phyloP scores from a whole-genome alignment of 2,888 invertebrate genomes.

The Capitulum mitella region DNA sequence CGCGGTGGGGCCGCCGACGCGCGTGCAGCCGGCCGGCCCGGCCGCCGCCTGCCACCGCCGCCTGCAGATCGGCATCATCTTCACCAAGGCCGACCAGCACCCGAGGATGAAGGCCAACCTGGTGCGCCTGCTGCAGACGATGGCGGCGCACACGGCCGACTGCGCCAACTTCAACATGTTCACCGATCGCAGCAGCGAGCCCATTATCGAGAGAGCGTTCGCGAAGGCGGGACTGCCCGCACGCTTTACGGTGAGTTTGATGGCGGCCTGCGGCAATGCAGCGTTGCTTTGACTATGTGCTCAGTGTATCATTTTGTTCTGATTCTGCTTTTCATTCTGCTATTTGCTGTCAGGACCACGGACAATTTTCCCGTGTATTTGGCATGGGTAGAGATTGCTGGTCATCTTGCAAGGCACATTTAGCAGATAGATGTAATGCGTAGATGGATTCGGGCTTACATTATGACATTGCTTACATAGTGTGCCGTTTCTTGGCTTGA shows the following conservation, averaged over 20 bases:
- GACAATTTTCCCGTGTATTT: too few relatives aligned
- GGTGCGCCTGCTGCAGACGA: neutral
- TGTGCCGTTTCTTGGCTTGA: too few relatives aligned
- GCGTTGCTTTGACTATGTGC: too few relatives aligned
- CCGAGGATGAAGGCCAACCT: neutral
- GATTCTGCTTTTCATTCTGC: too few relatives aligned
- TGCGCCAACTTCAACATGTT: conserved; percentile 20
- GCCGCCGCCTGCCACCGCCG: neutral
- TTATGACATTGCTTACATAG: too few relatives aligned
- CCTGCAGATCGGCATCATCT: neutral
- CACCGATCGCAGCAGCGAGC: neutral
- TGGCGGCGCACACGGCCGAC: neutral
- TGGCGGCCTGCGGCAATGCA: neutral
- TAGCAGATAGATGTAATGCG: too few relatives aligned
- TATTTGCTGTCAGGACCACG: too few relatives aligned
- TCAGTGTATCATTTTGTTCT: too few relatives aligned
- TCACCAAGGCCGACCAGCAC: conserved; percentile 23
- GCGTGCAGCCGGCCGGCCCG: neutral
- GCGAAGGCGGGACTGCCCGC: neutral
- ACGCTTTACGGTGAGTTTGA: neutral
- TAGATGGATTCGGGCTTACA: too few relatives aligned
- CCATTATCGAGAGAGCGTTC: neutral
- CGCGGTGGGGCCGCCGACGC: neutral
- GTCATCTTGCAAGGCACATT: too few relatives aligned
- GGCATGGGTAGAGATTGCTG: too few relatives aligned